phyloP scores from a whole-genome alignment of 2,888 invertebrate species.

The Epistrophe grossulariae region DNA sequence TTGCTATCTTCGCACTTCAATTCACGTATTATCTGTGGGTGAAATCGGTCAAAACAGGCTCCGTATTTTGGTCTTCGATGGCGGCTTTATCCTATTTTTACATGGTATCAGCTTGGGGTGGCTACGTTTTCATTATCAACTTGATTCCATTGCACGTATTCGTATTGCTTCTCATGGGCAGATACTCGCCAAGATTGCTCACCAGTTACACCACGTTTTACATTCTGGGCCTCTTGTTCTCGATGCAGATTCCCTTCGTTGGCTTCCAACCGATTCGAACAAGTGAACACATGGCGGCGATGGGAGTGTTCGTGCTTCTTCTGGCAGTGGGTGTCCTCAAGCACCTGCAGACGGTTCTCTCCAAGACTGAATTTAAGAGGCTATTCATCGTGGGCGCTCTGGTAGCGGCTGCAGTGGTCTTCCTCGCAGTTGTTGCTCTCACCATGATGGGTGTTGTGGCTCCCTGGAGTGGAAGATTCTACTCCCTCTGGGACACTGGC shows the following conservation, averaged over 20 bases:
- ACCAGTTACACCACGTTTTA: constrained; percentile 99
- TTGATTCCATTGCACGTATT: constrained; percentile 99
- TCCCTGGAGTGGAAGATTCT: constrained; percentile 93
- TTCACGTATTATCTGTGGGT: constrained; percentile 99
- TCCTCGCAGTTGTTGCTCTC: constrained; percentile 92
- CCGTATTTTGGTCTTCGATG: constrained; percentile 97
- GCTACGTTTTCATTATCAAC: constrained; percentile 99
- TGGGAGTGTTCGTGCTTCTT: constrained; percentile 97
- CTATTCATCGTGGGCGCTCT: constrained; percentile 92
- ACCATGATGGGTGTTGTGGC: constrained; percentile 98
- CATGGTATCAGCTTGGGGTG: constrained; percentile 99
- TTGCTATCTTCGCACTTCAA: constrained; percentile 99
- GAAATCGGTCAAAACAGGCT: constrained; percentile 98
- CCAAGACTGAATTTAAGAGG: constrained; percentile 95
- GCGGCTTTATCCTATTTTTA: constrained; percentile 99
- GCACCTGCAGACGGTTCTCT: constrained; percentile 93
- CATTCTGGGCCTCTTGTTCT: constrained; percentile 96
- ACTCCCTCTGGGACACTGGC: constrained; percentile 99
- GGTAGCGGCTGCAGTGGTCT: constrained; percentile 91
- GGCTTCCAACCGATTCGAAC: constrained; percentile 99
- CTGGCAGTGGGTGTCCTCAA: constrained; percentile 94
- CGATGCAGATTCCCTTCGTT: constrained; percentile 98
- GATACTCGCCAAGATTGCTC: constrained; percentile 95
- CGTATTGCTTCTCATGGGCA: constrained; percentile 96
- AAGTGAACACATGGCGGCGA: constrained; percentile 99